Evolutionary conservation across 2,888 invertebrate genomes (phyloP).

Genomic region (Leptura quadrifasciata): DNA sequence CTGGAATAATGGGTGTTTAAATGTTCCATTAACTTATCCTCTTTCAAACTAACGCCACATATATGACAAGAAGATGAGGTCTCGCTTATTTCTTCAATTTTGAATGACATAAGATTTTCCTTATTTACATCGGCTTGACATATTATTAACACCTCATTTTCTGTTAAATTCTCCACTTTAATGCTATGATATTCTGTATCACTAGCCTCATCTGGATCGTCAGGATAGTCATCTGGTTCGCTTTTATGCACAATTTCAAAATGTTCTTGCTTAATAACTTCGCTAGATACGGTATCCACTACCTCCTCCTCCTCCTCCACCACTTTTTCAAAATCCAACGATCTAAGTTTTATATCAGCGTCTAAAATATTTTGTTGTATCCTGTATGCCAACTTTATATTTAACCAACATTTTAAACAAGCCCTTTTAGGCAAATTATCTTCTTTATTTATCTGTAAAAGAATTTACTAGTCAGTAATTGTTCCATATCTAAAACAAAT

Average conservation of each 20-base stretch:
- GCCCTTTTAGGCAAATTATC: slow-evolving; percentile 50
- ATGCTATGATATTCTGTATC: slow-evolving; percentile 11
- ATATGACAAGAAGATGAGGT: slow-evolving; percentile 54
- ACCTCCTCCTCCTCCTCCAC: slow-evolving; percentile 12
- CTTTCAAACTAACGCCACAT: slow-evolving; percentile 55
- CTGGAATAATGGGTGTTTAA: slow-evolving; percentile 54
- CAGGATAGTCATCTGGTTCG: neutral
- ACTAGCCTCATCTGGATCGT: neutral
- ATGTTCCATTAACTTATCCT: slow-evolving; percentile 56
- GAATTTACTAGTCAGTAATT: neutral
- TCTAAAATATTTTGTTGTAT: slow-evolving; percentile 62
- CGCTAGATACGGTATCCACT: slow-evolving; percentile 8
- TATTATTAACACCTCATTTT: slow-evolving; percentile 28
- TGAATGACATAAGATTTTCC: neutral
- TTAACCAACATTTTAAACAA: slow-evolving; percentile 62
- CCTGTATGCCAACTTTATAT: slow-evolving; percentile 60
- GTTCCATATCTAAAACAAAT: neutral
- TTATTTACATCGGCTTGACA: slow-evolving; percentile 17
- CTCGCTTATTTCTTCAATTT: slow-evolving; percentile 32
- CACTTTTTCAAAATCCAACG: slow-evolving; percentile 27
- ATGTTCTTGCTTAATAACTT: slow-evolving; percentile 24
- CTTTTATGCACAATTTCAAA: slow-evolving; percentile 24
- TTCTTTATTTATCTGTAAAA: slow-evolving; percentile 35
- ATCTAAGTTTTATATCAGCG: slow-evolving; percentile 54
- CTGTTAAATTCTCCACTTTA: slow-evolving; percentile 35